These are phyloP conservation scores for Zaprionus davidi DNA, from an alignment of 1,140 invertebrate genomes.

Conservation along the genomic window DNA sequence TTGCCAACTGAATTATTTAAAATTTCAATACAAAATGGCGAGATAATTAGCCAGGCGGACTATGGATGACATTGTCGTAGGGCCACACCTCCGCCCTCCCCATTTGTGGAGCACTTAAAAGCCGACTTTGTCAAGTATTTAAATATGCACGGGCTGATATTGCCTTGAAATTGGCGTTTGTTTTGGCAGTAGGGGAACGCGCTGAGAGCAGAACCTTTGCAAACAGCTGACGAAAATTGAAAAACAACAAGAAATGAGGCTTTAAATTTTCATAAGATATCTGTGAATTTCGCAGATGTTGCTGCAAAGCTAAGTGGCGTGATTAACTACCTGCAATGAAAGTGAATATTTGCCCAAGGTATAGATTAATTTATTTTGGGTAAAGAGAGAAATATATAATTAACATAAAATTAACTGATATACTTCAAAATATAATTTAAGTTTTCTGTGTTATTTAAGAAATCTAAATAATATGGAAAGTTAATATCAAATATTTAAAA, in stretches of 20 bases:
- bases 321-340: too few relatives aligned
- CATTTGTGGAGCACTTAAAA: neutral
- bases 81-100: neutral
- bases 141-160: slow-evolving; percentile 45
- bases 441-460: too few relatives aligned
- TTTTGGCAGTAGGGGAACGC: neutral
- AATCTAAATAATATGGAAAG: too few relatives aligned
- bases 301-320: neutral
- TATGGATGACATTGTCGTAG: neutral
- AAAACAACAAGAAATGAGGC: neutral
- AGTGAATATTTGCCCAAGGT: too few relatives aligned
- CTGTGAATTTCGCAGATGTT: slow-evolving; percentile 5
- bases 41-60: slow-evolving; percentile 65
- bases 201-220: slow-evolving; percentile 32
- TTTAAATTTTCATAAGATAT: neutral
- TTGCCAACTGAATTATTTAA: slow-evolving; percentile 70
- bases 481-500: too few relatives aligned
- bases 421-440: too few relatives aligned
- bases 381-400: too few relatives aligned
- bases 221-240: slow-evolving; percentile 47
- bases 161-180: slow-evolving; percentile 36
- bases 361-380: too few relatives aligned
- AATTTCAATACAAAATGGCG: slow-evolving; percentile 73
- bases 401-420: too few relatives aligned
- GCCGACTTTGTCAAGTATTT: slow-evolving; percentile 43